phyloP scores from a whole-genome alignment of 2,113 vertebrate genomes.

The Paedocypris sp. region DNA sequence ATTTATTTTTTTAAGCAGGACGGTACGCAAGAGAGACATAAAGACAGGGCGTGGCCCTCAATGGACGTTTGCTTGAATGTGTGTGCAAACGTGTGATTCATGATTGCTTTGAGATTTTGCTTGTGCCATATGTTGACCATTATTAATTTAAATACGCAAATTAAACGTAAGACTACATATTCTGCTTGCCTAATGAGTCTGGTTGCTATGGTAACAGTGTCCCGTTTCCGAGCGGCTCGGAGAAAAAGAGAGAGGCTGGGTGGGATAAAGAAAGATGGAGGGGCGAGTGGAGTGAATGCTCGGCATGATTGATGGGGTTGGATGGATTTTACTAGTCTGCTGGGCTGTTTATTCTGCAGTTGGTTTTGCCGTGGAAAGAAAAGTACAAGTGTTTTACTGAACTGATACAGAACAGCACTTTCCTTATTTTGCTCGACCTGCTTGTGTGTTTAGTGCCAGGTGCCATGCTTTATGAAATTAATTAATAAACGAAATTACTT shows the following conservation, averaged over 20 bases:
- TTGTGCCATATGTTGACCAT: background rate
- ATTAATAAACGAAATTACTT: too few species aligned
- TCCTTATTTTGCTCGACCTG: too few species aligned
- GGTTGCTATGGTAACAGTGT: slow-evolving; percentile 35
- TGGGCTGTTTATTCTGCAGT: slow-evolving; percentile 6
- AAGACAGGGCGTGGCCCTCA: slow-evolving; percentile 6
- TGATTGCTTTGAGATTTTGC: background rate
- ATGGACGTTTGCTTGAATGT: slow-evolving; percentile 2
- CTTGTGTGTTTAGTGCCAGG: too few species aligned
- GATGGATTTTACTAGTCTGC: background rate
- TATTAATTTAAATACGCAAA: background rate
- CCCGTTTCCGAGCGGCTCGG: slow-evolving; percentile 24
- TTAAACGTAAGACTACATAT: background rate
- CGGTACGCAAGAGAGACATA: background rate
- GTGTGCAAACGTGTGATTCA: background rate
- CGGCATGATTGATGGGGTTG: slow-evolving; percentile 4
- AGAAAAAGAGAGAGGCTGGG: slow-evolving; percentile 12
- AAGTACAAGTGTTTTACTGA: background rate
- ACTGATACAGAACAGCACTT: background rate
- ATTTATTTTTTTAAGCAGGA: too few species aligned
- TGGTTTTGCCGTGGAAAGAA: background rate
- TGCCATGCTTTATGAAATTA: too few species aligned
- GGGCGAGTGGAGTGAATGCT: too few species aligned
- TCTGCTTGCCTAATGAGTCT: slow-evolving; percentile 32
- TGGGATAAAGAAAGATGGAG: slow-evolving; percentile 4